These are phyloP conservation scores for Oncorhynchus masou DNA, from an alignment of 2,113 vertebrate genomes.

Conservation along the genomic window DNA sequence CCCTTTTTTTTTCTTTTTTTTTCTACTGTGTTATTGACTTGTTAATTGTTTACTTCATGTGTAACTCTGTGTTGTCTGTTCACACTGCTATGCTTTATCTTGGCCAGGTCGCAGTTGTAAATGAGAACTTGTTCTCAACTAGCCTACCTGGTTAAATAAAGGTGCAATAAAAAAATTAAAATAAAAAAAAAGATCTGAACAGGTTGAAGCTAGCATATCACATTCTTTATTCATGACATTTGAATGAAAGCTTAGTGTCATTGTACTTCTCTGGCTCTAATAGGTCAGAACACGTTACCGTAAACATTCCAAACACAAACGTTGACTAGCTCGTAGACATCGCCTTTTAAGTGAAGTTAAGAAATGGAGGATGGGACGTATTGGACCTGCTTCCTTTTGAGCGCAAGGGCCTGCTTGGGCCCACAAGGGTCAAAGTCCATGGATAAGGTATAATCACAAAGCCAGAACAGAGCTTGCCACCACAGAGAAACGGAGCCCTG, in stretches of 20 bases:
- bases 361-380: slow-evolving; percentile 41
- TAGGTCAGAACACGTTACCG: slow-evolving; percentile 26
- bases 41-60: no score
- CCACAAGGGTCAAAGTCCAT: background rate
- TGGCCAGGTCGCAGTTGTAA: no score
- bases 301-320: slow-evolving; percentile 26
- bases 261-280: slow-evolving; percentile 40
- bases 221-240: no score
- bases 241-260: background rate
- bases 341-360: slow-evolving; percentile 26
- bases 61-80: no score
- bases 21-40: no score
- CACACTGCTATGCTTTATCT: no score
- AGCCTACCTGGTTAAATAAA: no score
- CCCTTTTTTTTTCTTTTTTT: no score
- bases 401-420: background rate
- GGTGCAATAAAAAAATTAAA: no score
- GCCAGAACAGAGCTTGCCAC: background rate
- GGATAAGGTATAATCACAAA: background rate
- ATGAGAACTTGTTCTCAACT: no score
- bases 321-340: slow-evolving; percentile 32
- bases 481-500: background rate
- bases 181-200: no score
- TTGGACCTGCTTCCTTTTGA: background rate
- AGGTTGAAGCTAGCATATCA: background rate